Evolutionary conservation across 23 tunicate genomes (phyloP).

Genomic region (Ascidia mentula): DNA sequence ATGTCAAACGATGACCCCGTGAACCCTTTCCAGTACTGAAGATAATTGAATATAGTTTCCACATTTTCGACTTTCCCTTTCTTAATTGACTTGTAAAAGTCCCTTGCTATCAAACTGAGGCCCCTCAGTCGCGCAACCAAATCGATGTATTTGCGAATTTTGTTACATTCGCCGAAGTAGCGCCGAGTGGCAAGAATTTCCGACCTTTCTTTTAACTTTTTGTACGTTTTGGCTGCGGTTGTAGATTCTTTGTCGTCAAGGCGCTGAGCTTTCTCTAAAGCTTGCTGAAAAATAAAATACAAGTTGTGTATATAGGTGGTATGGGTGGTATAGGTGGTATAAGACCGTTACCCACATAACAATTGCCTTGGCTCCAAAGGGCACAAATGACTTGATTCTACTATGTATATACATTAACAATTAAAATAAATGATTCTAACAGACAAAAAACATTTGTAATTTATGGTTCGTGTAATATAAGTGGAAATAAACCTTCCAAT

Average conservation of each 20-base stretch:
- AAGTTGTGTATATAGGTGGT: too few species aligned
- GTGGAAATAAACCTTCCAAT: too few species aligned
- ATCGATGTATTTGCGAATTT: constrained; percentile 83
- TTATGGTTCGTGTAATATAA: too few species aligned
- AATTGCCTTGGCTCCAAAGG: too few species aligned
- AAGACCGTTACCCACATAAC: too few species aligned
- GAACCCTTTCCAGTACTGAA: constrained; percentile 92
- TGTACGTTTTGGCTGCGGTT: constrained; percentile 69
- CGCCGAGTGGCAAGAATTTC: constrained; percentile 69
- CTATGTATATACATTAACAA: too few species aligned
- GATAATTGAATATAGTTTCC: constrained; percentile 51
- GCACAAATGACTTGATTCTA: too few species aligned
- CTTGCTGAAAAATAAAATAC: constrained; percentile 31
- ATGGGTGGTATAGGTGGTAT: too few species aligned
- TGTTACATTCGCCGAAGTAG: constrained; percentile 83
- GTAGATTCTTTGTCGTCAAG: constrained; percentile 80
- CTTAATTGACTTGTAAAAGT: constrained; percentile 85
- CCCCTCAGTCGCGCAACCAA: constrained; percentile 78
- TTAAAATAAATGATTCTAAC: too few species aligned
- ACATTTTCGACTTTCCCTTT: constrained; percentile 84
- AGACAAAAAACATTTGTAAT: too few species aligned
- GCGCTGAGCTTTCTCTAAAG: constrained; percentile 86
- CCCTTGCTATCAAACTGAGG: constrained; percentile 82
- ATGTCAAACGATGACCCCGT: constrained; percentile 60
- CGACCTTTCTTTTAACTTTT: constrained; percentile 78